Evolutionary conservation across 1,140 invertebrate species (phyloP), one percentile per base, ranked within the genome.

Genomic region (Dendroctonus ponderosae): DNA sequence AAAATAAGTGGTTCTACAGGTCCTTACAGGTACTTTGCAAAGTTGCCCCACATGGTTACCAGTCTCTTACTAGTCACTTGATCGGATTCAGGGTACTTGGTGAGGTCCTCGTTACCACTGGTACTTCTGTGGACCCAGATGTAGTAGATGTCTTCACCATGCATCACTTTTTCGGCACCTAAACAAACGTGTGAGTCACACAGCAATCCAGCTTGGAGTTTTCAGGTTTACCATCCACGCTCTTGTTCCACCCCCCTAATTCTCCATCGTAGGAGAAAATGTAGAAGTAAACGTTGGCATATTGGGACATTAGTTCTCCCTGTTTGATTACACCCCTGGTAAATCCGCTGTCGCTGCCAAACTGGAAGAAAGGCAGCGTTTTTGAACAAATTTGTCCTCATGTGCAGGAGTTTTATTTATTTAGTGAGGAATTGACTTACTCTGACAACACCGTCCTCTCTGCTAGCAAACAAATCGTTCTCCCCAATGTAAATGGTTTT

Each of bases 221-320:
- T 56, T 38, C 39, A 40, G 5, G 5, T n/a, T 9, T 56, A 66
- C 53, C 53, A 15, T 48, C 8, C 5, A 58, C 46, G 37, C n/a
- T 41, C 15, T 26, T 42, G n/a, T 66, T 52, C 43, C 53, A 57
- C 9, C 54, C 54, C 50, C 63, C 53, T 39, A 66, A 43, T 43
- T 49, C 54, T 41, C 63, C 63, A 66, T 66, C 63, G 26, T 66
- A 66, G 9, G 53, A 66, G 12, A 66, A 66, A 8, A 66, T 51
- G 14, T 66, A 66, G 42, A 66, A 66, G 39, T 58, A 66, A 14
- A 66, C 63, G 50, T 66, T n/a, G 6, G 42, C 5, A 43, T 12
- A 38, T 15, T 49, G 2, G n/a, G 63, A 66, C 63, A 66, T 66
- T 5, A 66, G 44, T 15, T 66, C 42, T 49, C 15, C 44, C 50